A percentile compares a stretch with the other conserved stretches of the same genome.
phyloP scores from a whole-genome alignment of 2,113 vertebrate genomes.

The Solea senegalensis region DNA sequence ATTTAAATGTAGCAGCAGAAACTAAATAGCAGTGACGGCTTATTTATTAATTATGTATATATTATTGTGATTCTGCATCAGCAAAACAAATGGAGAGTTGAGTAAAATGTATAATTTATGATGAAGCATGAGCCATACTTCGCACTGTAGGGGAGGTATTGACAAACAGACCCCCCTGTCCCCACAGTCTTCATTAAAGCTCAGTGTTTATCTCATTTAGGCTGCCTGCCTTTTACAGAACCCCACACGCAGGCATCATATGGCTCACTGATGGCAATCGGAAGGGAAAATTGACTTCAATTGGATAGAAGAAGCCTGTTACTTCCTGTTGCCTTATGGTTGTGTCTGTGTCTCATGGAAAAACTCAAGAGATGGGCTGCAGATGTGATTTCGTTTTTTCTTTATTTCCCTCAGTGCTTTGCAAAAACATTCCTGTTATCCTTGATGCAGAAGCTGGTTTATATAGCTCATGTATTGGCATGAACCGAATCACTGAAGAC shows the following conservation, averaged over 20 bases:
- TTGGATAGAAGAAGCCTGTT: slow-evolving; percentile 77
- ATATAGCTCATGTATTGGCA: neutral
- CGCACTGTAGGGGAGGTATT: slow-evolving; percentile 30
- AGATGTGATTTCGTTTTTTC: slow-evolving; percentile 28
- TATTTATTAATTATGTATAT: neutral
- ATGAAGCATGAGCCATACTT: slow-evolving; percentile 54
- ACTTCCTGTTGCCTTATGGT: slow-evolving; percentile 68
- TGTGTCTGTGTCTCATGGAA: slow-evolving; percentile 57
- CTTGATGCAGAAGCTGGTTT: neutral
- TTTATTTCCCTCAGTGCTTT: slow-evolving; percentile 3
- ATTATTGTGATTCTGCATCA: neutral
- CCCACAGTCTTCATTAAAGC: slow-evolving; percentile 68
- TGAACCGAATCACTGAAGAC: slow-evolving; percentile 1
- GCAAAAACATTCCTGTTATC: slow-evolving; percentile 5
- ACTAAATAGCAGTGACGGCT: slow-evolving; percentile 18
- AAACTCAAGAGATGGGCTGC: slow-evolving; percentile 15
- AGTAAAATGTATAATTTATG: slow-evolving; percentile 40
- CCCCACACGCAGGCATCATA: slow-evolving; percentile 55
- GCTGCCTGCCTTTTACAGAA: slow-evolving; percentile 65
- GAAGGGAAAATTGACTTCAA: slow-evolving; percentile 77
- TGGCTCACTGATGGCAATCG: slow-evolving; percentile 72
- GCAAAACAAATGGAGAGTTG: slow-evolving; percentile 15
- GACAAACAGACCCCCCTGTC: slow-evolving; percentile 48
- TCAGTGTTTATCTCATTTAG: slow-evolving; percentile 69
- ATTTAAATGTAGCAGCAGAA: slow-evolving; percentile 50